Evolutionary conservation across 1,140 invertebrate genomes (phyloP), one percentile per base, ranked within the genome.

Genomic region (Formica selysi): DNA sequence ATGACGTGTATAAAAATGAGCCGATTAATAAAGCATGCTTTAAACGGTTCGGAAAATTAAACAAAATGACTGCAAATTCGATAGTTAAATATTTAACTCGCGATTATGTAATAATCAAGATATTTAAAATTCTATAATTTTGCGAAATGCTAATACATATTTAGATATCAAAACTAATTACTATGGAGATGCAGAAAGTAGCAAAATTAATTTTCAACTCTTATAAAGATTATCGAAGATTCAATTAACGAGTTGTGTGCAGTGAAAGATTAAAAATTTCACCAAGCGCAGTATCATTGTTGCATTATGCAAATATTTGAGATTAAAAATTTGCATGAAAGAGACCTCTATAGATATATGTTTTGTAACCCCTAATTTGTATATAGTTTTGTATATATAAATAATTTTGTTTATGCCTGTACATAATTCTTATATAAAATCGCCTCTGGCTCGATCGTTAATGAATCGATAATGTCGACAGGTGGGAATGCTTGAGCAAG

Each of bases 401-500:
- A 32, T 76, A 76, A 76, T 29, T 32, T 6, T 8, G 11, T 36
- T 73, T 36, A 16, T 19, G 4, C 16, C 48, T 19, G 1, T 36
- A 4, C 51, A 22, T 11, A 36, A 38, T 32, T 57, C 6, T 76
- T 22, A n/a, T 19, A 13, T 36, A 57, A 11, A 76, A 38, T 36
- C 16, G 41, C 44, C 11, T 36, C 32, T 48, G 8, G 29, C 16
- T 73, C 36, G 1, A 8, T 32, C 22, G n/a, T 76, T 78, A 62
- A 84, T 48, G 8, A 64, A 54, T 64, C 22, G 74, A 13, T 85
- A 78, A 85, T 74, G 44, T 64, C 62, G 41, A 51, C 41, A 85
- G 80, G 32, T 67, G 59, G 38, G 41, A 86, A 48, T 11, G 84
- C 26, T 51, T 22, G 70, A 85, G 73, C 48, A 71, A 85, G 59